phyloP scores from a whole-genome alignment of 2,797 vertebrate genomes.

The Galagoides demidoff region DNA sequence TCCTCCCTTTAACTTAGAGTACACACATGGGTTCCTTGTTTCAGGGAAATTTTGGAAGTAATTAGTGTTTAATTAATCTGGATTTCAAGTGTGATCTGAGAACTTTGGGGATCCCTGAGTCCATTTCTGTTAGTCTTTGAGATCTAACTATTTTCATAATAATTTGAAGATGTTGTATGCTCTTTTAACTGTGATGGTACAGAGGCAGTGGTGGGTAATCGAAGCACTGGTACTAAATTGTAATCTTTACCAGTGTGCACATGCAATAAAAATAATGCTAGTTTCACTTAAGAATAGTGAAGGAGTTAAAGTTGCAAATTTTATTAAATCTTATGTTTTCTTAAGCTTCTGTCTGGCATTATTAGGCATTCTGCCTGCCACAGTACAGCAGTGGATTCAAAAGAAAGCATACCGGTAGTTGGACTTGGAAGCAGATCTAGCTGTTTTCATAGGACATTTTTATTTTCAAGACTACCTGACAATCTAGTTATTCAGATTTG shows the following conservation, averaged over 20 bases:
- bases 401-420: background rate
- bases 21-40: background rate
- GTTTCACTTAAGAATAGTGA: conserved; percentile 16
- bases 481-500: conserved; percentile 29
- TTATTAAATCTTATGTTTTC: background rate
- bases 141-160: background rate
- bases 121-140: background rate
- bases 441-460: background rate
- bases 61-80: background rate
- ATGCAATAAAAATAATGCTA: background rate
- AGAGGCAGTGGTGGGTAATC: background rate
- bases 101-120: background rate
- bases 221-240: background rate
- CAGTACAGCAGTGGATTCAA: background rate
- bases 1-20: background rate
- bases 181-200: background rate
- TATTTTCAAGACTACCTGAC: conserved; percentile 11
- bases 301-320: background rate
- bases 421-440: background rate
- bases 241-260: background rate
- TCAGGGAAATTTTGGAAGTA: background rate
- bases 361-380: background rate
- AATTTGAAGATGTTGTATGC: background rate
- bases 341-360: background rate
- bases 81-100: background rate